phyloP scores from a whole-genome alignment of 2,113 vertebrate species.

The Myanophis thanlyinensis region DNA sequence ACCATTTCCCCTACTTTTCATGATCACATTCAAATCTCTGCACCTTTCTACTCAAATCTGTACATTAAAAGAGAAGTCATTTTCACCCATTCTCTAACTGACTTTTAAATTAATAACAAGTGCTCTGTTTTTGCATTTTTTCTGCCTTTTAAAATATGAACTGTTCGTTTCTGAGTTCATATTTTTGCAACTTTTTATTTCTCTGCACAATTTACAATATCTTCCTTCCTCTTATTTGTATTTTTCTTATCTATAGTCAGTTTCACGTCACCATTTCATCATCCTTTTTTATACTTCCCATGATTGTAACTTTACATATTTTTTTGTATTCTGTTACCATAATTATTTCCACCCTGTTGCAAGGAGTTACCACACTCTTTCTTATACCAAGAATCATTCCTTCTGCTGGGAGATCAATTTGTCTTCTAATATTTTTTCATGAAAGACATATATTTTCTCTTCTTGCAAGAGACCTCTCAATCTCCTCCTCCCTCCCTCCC shows the following conservation, averaged over 20 bases:
- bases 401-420: neutral
- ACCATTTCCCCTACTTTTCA: neutral
- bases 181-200: neutral
- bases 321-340: neutral
- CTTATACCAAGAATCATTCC: neutral
- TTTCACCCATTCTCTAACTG: neutral
- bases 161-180: neutral
- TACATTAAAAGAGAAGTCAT: neutral
- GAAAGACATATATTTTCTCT: neutral
- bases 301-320: neutral
- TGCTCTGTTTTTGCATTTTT: neutral
- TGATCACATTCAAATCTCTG: neutral
- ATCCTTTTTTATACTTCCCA: neutral
- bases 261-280: neutral
- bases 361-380: neutral
- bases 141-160: neutral
- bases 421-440: neutral
- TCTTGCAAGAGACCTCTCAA: neutral
- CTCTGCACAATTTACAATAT: neutral
- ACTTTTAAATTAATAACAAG: neutral
- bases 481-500: neutral
- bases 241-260: neutral
- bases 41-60: neutral
- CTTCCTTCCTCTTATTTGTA: neutral
- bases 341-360: neutral